phyloP scores from a whole-genome alignment of 2,797 vertebrate species.

The Sebastes cheni region DNA sequence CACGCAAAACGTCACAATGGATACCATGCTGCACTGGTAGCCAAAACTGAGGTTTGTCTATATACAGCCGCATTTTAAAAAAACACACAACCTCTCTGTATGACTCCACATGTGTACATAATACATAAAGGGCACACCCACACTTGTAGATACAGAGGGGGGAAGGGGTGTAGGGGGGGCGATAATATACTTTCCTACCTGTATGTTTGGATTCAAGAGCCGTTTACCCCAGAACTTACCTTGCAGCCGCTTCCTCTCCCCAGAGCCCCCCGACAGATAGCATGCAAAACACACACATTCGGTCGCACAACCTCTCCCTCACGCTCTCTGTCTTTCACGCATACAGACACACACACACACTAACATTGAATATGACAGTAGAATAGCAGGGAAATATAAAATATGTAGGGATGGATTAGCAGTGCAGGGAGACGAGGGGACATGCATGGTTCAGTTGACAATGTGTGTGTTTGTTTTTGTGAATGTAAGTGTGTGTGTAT shows the following conservation, averaged over 20 bases:
- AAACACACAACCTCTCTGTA: slow-evolving; percentile 23
- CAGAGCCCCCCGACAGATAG: slow-evolving; percentile 77
- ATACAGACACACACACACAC: slow-evolving; percentile 37
- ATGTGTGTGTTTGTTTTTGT: slow-evolving; percentile 34
- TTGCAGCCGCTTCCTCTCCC: slow-evolving; percentile 72
- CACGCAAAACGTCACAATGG: slow-evolving; percentile 69
- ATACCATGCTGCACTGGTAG: slow-evolving; percentile 73
- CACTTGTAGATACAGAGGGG: slow-evolving; percentile 44
- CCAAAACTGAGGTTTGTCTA: slow-evolving; percentile 56
- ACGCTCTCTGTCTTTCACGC: slow-evolving; percentile 17
- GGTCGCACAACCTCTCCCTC: slow-evolving; percentile 12
- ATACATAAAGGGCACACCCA: slow-evolving; percentile 30
- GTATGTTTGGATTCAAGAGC: slow-evolving; percentile 77
- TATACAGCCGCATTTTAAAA: slow-evolving; percentile 4
- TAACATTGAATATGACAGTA: slow-evolving; percentile 66
- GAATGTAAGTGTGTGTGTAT: slow-evolving; percentile 38
- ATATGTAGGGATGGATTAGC: slow-evolving; percentile 77
- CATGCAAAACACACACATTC: slow-evolving; percentile 74
- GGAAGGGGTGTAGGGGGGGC: slow-evolving; percentile 19
- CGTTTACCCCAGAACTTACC: slow-evolving; percentile 84
- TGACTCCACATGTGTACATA: slow-evolving; percentile 32
- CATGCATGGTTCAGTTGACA: slow-evolving; percentile 74
- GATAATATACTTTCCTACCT: slow-evolving; percentile 81
- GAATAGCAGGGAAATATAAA: slow-evolving; percentile 71
- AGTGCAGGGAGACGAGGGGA: slow-evolving; percentile 71